phyloP scores from a whole-genome alignment of 1,140 invertebrate species.

The Neuroterus valhalla region DNA sequence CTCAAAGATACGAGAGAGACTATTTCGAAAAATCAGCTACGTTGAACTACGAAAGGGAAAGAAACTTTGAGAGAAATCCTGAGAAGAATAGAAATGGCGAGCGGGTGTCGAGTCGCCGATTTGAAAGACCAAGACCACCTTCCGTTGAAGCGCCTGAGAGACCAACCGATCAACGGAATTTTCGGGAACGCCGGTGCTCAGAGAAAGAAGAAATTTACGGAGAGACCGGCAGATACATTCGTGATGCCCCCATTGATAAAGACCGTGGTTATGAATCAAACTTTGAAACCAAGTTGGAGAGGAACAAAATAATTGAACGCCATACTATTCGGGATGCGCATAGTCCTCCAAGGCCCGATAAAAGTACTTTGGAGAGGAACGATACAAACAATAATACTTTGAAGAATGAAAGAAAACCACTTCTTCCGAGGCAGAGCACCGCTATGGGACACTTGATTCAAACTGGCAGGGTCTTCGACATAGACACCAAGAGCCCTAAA shows the following conservation, averaged over 20 bases:
- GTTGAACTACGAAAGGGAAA: conserved; percentile 57
- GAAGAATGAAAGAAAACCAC: conserved; percentile 59
- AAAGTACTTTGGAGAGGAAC: conserved; percentile 70
- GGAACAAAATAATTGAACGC: conserved; percentile 67
- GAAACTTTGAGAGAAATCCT: conserved; percentile 64
- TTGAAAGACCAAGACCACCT: conserved; percentile 69
- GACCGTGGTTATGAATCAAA: conserved; percentile 73
- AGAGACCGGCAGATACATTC: conserved; percentile 54
- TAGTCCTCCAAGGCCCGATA: conserved; percentile 37
- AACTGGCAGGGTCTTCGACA: conserved; percentile 68
- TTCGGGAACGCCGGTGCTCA: conserved; percentile 64
- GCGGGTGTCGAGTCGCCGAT: conserved; percentile 57
- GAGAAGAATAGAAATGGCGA: conserved; percentile 60
- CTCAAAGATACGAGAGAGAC: conserved; percentile 55
- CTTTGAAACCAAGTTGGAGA: conserved; percentile 72
- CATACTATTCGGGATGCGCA: conserved; percentile 53
- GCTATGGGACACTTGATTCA: conserved; percentile 67
- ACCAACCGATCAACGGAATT: conserved; percentile 54
- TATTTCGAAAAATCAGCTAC: conserved; percentile 61
- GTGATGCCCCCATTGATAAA: conserved; percentile 59
- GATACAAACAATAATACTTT: conserved; percentile 78
- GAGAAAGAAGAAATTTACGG: conserved; percentile 72
- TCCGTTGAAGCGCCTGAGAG: conserved; percentile 71
- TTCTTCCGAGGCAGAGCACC: conserved; percentile 57
- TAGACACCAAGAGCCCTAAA: conserved; percentile 74